Conservation (phyloP, 2,113 vertebrate species). For the Desmodus rotundus region DNA sequence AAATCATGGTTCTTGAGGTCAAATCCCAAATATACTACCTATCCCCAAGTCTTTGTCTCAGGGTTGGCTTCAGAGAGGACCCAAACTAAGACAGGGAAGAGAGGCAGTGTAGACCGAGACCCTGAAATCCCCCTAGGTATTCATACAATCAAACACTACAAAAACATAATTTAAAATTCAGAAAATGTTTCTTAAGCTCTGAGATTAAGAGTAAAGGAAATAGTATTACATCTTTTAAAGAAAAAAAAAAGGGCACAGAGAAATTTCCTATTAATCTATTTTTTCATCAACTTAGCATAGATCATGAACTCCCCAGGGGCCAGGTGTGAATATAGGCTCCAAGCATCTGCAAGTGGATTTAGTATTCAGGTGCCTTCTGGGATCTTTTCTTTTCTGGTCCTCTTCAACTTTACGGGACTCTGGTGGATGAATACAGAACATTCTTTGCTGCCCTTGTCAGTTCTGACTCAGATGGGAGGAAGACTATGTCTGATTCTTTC, state of each 20-base stretch:
- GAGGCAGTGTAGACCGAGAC: neutral
- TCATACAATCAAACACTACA: neutral
- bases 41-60: neutral
- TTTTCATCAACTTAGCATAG: neutral
- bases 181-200: neutral
- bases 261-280: neutral
- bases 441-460: neutral
- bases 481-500: neutral
- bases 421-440: neutral
- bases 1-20: neutral
- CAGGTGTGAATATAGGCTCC: neutral
- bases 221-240: neutral
- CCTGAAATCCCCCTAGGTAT: neutral
- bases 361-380: neutral
- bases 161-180: neutral
- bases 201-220: slow-evolving; percentile 24
- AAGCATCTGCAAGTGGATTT: neutral
- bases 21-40: neutral
- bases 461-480: neutral
- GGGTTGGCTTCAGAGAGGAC: neutral
- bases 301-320: neutral
- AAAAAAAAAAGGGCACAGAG: neutral
- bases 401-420: neutral
- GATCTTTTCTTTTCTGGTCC: neutral
- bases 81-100: neutral